phyloP scores from a whole-genome alignment of 2,888 invertebrate genomes.

The Melitaea athalia region DNA sequence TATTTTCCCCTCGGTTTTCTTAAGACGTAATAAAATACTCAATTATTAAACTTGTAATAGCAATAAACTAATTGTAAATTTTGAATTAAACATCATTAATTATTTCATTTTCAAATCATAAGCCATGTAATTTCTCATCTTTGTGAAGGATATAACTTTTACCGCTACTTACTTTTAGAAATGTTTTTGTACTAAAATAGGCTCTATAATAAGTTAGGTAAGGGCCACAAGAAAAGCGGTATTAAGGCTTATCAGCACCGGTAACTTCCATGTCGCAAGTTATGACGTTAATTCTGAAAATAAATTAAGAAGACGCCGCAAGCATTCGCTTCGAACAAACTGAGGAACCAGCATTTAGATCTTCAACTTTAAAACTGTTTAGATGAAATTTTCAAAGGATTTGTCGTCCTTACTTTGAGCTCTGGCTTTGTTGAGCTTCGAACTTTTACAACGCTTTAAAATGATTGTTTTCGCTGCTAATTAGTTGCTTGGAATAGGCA shows the following conservation, averaged over 20 bases:
- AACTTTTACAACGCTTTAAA: constrained; percentile 53
- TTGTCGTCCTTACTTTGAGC: constrained; percentile 55
- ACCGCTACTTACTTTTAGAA: constrained; percentile 2
- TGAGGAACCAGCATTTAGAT: constrained; percentile 55
- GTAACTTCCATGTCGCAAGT: constrained; percentile 47
- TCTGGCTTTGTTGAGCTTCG: constrained; percentile 63
- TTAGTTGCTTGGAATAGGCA: constrained; percentile 17
- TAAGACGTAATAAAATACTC: not conserved
- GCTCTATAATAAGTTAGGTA: not conserved
- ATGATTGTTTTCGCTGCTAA: constrained; percentile 42
- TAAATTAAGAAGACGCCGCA: constrained; percentile 68
- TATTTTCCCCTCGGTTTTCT: not conserved
- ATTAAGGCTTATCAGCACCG: constrained; percentile 37
- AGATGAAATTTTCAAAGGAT: constrained; percentile 72
- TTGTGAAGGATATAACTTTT: constrained; percentile 3
- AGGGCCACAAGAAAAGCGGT: constrained; percentile 10
- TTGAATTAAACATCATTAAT: not conserved
- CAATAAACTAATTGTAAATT: not conserved
- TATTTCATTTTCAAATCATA: constrained; percentile 3
- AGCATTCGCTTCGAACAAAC: constrained; percentile 59
- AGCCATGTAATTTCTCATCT: constrained; percentile 2
- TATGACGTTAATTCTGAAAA: constrained; percentile 66
- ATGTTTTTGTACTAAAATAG: constrained; percentile 5
- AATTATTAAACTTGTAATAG: not conserved
- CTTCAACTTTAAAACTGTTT: constrained; percentile 65